Evolutionary conservation across 1,140 invertebrate species (phyloP), one percentile per base, ranked within the genome.

Genomic region (Nasonia longicornis): DNA sequence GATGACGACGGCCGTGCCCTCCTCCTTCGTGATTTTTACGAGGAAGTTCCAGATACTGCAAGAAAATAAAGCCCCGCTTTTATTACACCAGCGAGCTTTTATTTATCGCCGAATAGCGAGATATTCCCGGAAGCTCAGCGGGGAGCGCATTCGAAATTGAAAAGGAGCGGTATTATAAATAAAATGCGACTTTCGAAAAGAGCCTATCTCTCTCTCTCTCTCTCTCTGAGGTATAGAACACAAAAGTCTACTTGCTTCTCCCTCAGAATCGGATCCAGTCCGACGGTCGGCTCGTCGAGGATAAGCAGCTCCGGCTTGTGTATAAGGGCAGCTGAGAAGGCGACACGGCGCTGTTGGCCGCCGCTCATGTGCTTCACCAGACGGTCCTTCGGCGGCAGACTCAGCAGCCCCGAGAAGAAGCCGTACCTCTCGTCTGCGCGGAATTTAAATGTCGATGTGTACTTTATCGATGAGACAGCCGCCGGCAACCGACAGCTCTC

Each of bases 231-330:
- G 26, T 26, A 26, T 3, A 35, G 4, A 35, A 35, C 31, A 35
- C 31, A 35, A 35, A 35, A 35, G 31, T 3, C 31, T 84, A 90
- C 90, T 91, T 87, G 96, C 96, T 94, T 95, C 88, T 97, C 95
- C 89, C 97, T 93, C 26, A 98, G 89, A 78, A 98, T 91, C 2
- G 97, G 97, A 91, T 98, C 97, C 45, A 98, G 91, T 10, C 97
- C 97, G 14, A 98, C 97, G 0, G 97, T 98, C 0, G 97, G 97
- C 89, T 98, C 97, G 88, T 98, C 97, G 74, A 98, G 90, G 75
- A 98, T 97, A 0, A 98, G 89, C 1, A 98, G 89, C 88, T 97
- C 95, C 0, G 97, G 97, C 84, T 95, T 94, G 85, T 98, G 96
- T 0, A 98, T 92, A 83, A 98, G 89, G 0, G 97, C 96, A 10